A percentile compares a stretch with the other conserved stretches of the same genome.
These are phyloP conservation scores for Solen grandis DNA, from an alignment of 1,140 invertebrate genomes.

Conservation along the genomic window DNA sequence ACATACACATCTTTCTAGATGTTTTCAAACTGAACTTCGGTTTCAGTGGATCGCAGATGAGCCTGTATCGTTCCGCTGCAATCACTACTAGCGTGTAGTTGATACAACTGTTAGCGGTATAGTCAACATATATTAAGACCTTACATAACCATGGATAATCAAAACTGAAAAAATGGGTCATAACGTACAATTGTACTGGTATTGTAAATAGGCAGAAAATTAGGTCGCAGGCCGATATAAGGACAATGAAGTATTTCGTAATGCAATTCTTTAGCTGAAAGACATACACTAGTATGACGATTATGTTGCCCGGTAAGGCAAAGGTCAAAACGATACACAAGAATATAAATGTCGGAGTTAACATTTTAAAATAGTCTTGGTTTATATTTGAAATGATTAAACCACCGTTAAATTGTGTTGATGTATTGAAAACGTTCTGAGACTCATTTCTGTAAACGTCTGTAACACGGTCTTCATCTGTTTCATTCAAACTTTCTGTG, in stretches of 20 bases:
- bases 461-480: too few species aligned
- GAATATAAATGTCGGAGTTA: slow-evolving; percentile 13
- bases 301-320: slow-evolving; percentile 17
- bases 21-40: background rate
- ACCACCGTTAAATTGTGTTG: too few species aligned
- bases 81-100: slow-evolving; percentile 1
- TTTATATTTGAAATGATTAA: slow-evolving; percentile 5
- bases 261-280: slow-evolving; percentile 1
- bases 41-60: slow-evolving; percentile 24
- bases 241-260: background rate
- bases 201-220: slow-evolving; percentile 14
- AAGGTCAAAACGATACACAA: slow-evolving; percentile 5
- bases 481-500: too few species aligned
- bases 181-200: slow-evolving; percentile 15
- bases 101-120: slow-evolving; percentile 2
- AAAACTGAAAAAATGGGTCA: slow-evolving; percentile 14
- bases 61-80: slow-evolving; percentile 16
- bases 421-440: too few species aligned
- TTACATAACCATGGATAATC: slow-evolving; percentile 27
- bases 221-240: slow-evolving; percentile 13
- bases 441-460: too few species aligned
- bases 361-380: slow-evolving; percentile 12
- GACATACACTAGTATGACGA: background rate
- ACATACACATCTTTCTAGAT: background rate
- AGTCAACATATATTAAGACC: slow-evolving; percentile 1